Percentiles rank a stretch among this genome's conserved stretches.
Evolutionary conservation across 2,797 vertebrate species (phyloP).

Genomic region (Nothura maculosa): DNA sequence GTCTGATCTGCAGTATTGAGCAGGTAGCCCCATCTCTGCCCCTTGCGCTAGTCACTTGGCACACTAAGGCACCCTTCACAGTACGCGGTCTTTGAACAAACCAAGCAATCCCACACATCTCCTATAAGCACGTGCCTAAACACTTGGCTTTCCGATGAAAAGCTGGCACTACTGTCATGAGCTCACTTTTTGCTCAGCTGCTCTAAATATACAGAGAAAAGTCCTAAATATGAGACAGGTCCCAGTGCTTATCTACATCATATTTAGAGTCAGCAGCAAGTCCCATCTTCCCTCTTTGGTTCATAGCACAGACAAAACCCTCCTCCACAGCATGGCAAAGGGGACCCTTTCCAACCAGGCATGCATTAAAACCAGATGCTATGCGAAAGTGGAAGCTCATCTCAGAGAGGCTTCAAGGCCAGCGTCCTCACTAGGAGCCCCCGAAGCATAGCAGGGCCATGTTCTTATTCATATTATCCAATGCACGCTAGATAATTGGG

Average conservation of each 20-base stretch:
- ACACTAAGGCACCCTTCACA: not conserved
- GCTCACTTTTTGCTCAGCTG: not conserved
- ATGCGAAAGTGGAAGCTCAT: not conserved
- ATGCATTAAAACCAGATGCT: not conserved
- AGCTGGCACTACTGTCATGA: not conserved
- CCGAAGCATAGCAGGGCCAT: not conserved
- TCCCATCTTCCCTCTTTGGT: not conserved
- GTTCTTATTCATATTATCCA: not conserved
- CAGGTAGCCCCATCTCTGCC: not conserved
- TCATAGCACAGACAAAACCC: not conserved
- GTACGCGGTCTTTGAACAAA: not conserved
- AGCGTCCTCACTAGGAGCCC: not conserved
- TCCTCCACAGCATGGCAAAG: not conserved
- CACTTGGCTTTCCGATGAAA: not conserved
- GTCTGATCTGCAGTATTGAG: not conserved
- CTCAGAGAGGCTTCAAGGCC: not conserved
- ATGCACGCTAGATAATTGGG: not conserved
- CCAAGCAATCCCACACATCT: not conserved
- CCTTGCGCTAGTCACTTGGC: not conserved
- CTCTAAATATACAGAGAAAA: not conserved
- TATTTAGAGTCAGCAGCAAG: not conserved
- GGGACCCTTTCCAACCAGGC: not conserved
- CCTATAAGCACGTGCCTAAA: not conserved
- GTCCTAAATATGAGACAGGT: not conserved
- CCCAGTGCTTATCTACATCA: not conserved